Conservation (phyloP, 2,888 invertebrate species). For the Pogonocherus hispidulus region DNA sequence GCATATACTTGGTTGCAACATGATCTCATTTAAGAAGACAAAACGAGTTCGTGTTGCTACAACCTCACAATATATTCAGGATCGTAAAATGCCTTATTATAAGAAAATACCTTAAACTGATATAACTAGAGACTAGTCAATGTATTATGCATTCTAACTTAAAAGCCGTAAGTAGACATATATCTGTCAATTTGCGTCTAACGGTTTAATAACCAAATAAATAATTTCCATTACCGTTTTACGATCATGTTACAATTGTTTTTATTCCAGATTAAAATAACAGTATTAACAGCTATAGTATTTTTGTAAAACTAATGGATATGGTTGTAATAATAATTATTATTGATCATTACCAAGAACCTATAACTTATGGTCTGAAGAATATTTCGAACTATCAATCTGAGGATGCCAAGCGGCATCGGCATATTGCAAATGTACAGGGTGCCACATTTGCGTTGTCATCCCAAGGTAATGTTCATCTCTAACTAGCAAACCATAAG, state of each 20-base stretch:
- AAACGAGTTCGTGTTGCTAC: slow-evolving; percentile 44
- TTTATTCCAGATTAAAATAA: neutral
- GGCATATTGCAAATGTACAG: too few relatives aligned
- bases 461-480: too few relatives aligned
- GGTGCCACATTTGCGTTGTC: too few relatives aligned
- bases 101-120: slow-evolving; percentile 6
- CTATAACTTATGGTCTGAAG: too few relatives aligned
- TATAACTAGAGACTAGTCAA: neutral
- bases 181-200: neutral
- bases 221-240: neutral
- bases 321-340: too few relatives aligned
- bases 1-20: slow-evolving; percentile 47
- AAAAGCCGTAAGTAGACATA: neutral
- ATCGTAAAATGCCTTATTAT: slow-evolving; percentile 19
- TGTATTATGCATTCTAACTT: neutral
- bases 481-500: too few relatives aligned
- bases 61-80: slow-evolving; percentile 21
- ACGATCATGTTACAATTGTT: neutral
- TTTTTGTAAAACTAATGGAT: neutral
- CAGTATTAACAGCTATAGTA: neutral
- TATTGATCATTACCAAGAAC: too few relatives aligned
- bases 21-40: slow-evolving; percentile 53
- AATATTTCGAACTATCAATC: too few relatives aligned
- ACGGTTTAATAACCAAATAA: neutral
- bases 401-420: too few relatives aligned